Percentiles rank a stretch among this genome's conserved stretches.
phyloP scores from a whole-genome alignment of 2,888 invertebrate genomes.

The Hirtodrosophila confusa region DNA sequence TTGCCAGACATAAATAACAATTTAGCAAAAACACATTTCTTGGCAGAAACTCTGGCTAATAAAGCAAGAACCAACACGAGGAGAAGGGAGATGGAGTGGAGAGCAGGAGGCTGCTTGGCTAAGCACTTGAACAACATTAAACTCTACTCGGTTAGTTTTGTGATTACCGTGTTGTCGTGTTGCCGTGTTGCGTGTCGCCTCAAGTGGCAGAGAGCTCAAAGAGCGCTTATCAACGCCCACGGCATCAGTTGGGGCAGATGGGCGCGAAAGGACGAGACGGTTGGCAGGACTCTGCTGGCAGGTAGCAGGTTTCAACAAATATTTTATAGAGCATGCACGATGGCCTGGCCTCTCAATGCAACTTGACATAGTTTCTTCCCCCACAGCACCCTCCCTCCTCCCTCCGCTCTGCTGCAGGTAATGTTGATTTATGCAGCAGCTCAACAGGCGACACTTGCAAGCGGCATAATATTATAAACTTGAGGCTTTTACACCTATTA shows the following conservation, averaged over 20 bases:
- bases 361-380: constrained; percentile 53
- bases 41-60: constrained; percentile 36
- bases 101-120: constrained; percentile 1
- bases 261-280: not conserved
- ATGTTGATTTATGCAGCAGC: constrained; percentile 77
- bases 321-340: constrained; percentile 74
- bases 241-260: constrained; percentile 39
- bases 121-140: constrained; percentile 71
- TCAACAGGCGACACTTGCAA: constrained; percentile 51
- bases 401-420: constrained; percentile 22
- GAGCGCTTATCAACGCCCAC: constrained; percentile 75
- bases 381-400: not conserved
- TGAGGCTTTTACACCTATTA: constrained; percentile 71
- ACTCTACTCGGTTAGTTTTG: constrained; percentile 67
- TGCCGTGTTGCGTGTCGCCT: constrained; percentile 63
- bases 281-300: not conserved
- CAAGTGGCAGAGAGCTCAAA: constrained; percentile 59
- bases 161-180: constrained; percentile 57
- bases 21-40: constrained; percentile 34
- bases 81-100: not conserved
- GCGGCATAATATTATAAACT: constrained; percentile 70
- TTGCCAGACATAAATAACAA: constrained; percentile 42
- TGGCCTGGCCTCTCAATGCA: constrained; percentile 32
- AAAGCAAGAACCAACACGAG: constrained; percentile 31
- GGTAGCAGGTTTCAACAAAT: constrained; percentile 62